Percentiles rank a stretch among this genome's conserved stretches.
phyloP scores from a whole-genome alignment of 2,888 invertebrate species.

The Thereva nobilitata region DNA sequence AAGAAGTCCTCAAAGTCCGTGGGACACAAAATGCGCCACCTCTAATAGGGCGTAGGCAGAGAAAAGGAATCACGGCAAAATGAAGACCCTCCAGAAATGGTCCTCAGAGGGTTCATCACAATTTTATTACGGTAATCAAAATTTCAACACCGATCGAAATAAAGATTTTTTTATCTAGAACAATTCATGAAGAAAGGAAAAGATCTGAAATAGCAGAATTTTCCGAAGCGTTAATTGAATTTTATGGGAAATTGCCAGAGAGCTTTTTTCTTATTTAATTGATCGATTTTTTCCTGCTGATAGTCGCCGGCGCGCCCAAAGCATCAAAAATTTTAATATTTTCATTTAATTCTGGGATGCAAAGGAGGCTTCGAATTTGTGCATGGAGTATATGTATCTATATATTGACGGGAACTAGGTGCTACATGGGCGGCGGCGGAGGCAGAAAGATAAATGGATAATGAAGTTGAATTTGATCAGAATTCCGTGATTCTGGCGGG shows the following conservation, averaged over 20 bases:
- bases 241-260: constrained; percentile 18
- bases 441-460: constrained; percentile 19
- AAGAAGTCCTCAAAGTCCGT: too few relatives aligned
- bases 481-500: constrained; percentile 13
- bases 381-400: background rate
- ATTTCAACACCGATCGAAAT: constrained; percentile 19
- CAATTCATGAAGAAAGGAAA: background rate
- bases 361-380: background rate
- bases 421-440: background rate
- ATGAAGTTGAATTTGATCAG: constrained; percentile 24
- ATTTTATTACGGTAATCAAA: constrained; percentile 18
- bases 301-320: constrained; percentile 1
- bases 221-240: constrained; percentile 14
- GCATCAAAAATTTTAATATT: constrained; percentile 24
- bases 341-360: constrained; percentile 7
- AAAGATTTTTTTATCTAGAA: constrained; percentile 12
- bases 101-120: too few relatives aligned
- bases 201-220: background rate
- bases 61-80: too few relatives aligned
- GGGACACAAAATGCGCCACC: too few relatives aligned
- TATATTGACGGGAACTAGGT: too few relatives aligned
- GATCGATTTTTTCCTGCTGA: constrained; percentile 5
- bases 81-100: too few relatives aligned
- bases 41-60: too few relatives aligned
- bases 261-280: constrained; percentile 15